Base-by-base conservation (phyloP, 2,888 invertebrate genomes). In the Pecten maximus region DNA sequence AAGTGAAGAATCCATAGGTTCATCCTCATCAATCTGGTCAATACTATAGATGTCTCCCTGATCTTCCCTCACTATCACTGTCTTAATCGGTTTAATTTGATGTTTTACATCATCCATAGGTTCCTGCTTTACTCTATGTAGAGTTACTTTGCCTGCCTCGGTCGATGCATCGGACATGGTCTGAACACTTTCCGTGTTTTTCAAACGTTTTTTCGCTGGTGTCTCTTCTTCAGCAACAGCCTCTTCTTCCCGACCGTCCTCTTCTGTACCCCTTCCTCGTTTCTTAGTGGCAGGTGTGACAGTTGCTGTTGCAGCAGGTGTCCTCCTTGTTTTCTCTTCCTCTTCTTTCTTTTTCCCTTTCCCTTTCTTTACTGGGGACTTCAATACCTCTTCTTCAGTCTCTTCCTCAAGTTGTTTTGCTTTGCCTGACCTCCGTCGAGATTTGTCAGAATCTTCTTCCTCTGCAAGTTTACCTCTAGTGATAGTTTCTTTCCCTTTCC, bases 1-100 rank as follows among this genome's bases (percentile, higher is more conserved):
- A 87, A 86, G 87, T 16, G 88, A 40, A 19, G 86, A 88, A 15
- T 87, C 50, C 23, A 86, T 39, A 0, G 90, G 48, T 40, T 74
- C 87, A 40, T 88, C 89, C 74, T 89, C 54, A 48, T 95, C 95
- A 91, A 93, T 91, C 88, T 95, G 94, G 88, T 94, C 95, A 93
- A 95, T 94, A 60, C 92, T 93, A 90, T 95, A 95, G 35, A 95
- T 93, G 92, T 91, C 90, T 40, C 88, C 54, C n/a, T 90, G 90
- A 74, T 91, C 90, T 39, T 90, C 88, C 35, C 86, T 91, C 40
- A 60, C 88, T 60, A 92, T 90, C 16, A 50, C 74, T 86, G 90
- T 92, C n/a, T 88, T 92, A 23, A 91, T 74, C 89, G 48, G 54
- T 88, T 74, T 40, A 4, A 90, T 44, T 35, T 87, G 88, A 39